phyloP scores from a whole-genome alignment of 1,140 invertebrate genomes.

The Chionoecetes opilio region DNA sequence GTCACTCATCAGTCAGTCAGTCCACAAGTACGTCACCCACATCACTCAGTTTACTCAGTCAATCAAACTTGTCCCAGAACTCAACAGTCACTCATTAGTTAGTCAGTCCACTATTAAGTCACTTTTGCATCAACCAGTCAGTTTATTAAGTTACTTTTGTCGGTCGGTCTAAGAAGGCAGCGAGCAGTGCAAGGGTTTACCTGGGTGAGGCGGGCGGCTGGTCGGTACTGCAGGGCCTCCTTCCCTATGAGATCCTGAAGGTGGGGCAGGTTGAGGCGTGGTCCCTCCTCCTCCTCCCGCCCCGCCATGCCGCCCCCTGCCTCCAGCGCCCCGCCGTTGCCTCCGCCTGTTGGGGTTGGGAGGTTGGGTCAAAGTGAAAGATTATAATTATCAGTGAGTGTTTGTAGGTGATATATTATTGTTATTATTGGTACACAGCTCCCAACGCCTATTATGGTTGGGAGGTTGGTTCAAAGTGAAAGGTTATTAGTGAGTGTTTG shows the following conservation, averaged over 20 bases:
- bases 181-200: not conserved
- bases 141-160: not conserved
- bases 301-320: not conserved
- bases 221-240: constrained; percentile 71
- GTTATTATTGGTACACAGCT: no score
- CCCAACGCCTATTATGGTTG: no score
- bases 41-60: no score
- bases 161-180: not conserved
- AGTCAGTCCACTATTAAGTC: not conserved
- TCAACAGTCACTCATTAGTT: not conserved
- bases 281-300: not conserved
- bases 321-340: not conserved
- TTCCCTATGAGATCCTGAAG: constrained; percentile 73
- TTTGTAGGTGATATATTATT: no score
- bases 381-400: no score
- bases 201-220: constrained; percentile 55
- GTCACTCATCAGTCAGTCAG: no score
- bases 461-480: no score
- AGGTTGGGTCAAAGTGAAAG: not conserved
- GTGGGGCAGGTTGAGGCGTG: constrained; percentile 69
- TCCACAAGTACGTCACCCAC: no score
- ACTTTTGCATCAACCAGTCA: not conserved
- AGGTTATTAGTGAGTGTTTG: no score
- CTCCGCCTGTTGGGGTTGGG: not conserved
- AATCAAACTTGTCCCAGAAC: no score